Conservation (phyloP, 2,797 vertebrate species). For the Delichon dasypus region DNA sequence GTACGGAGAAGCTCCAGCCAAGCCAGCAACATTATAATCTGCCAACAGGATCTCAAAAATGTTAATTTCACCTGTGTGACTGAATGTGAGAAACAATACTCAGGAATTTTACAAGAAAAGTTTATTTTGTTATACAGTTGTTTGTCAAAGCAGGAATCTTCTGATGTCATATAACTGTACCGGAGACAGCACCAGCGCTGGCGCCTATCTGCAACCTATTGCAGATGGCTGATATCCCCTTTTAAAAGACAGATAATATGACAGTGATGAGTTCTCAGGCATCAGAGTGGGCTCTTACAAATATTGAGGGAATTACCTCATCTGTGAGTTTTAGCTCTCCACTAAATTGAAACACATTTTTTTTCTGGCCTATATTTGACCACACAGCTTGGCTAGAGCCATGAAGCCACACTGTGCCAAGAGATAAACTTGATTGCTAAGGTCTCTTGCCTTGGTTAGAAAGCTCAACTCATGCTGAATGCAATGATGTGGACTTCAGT, state of each 20-base stretch:
- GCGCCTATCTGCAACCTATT: background rate
- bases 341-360: background rate
- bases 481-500: background rate
- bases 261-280: background rate
- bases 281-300: background rate
- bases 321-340: background rate
- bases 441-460: background rate
- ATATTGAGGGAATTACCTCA: background rate
- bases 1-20: background rate
- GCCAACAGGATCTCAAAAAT: background rate
- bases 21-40: background rate
- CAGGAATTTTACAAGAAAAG: background rate
- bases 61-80: background rate
- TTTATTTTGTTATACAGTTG: background rate
- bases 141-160: background rate
- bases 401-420: fast-evolving
- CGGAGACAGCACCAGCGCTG: background rate
- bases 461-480: background rate
- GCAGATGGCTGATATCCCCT: background rate
- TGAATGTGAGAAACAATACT: background rate
- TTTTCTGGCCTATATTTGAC: background rate
- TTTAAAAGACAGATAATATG: background rate
- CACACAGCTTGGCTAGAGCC: background rate
- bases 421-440: background rate
- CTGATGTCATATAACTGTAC: background rate